Conservation (phyloP, 2,888 invertebrate genomes). For the Lapara coniferarum region DNA sequence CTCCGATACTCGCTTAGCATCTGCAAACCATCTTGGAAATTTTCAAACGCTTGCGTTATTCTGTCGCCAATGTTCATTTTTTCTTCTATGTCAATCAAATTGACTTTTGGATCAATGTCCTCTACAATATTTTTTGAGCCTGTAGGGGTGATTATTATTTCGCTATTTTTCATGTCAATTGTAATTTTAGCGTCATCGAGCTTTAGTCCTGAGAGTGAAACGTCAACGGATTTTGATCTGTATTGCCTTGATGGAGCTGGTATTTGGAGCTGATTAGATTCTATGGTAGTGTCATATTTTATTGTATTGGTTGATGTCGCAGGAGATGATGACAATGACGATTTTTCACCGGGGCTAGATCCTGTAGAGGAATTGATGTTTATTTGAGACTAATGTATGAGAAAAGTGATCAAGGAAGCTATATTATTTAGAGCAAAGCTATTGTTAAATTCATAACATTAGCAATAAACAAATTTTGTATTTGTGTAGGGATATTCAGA, state of each 20-base stretch:
- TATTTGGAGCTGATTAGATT: conserved; percentile 67
- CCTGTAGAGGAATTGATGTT: conserved; percentile 58
- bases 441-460: background rate
- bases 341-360: conserved; percentile 75
- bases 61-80: conserved; percentile 69
- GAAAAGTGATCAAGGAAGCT: too few species aligned
- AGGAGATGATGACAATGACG: conserved; percentile 72
- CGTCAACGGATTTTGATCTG: conserved; percentile 84
- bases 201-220: conserved; percentile 66
- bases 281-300: conserved; percentile 58
- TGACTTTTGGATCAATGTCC: conserved; percentile 45
- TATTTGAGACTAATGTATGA: background rate
- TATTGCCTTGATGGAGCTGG: conserved; percentile 72
- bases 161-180: conserved; percentile 70
- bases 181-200: conserved; percentile 73
- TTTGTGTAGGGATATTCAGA: background rate
- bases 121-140: conserved; percentile 57
- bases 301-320: conserved; percentile 61
- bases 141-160: conserved; percentile 75
- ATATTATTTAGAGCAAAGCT: conserved; percentile 9
- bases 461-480: background rate
- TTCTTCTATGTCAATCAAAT: conserved; percentile 62
- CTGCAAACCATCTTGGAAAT: conserved; percentile 71
- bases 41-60: conserved; percentile 66
- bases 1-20: conserved; percentile 58